These are phyloP conservation scores for Plagiodera versicolora DNA, from an alignment of 2,888 invertebrate genomes.

Conservation along the genomic window DNA sequence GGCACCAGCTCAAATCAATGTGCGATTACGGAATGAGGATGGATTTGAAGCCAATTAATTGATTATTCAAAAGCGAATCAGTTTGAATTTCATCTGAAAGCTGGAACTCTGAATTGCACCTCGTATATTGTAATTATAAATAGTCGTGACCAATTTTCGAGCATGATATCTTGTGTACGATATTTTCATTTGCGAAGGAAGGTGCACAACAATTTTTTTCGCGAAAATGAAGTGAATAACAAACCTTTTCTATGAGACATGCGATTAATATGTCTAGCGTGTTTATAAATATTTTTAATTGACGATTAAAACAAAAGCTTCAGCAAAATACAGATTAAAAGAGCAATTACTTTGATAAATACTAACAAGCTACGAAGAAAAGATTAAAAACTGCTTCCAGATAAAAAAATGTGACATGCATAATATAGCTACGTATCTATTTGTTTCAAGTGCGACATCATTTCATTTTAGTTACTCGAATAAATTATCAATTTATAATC, in stretches of 20 bases:
- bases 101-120: no score
- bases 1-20: no score
- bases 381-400: constrained; percentile 11
- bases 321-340: constrained; percentile 24
- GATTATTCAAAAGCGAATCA: no score
- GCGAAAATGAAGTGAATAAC: not conserved
- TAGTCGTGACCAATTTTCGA: not conserved
- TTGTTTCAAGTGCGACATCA: not conserved
- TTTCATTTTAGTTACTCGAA: constrained; percentile 12
- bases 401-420: constrained; percentile 6
- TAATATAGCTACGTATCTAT: not conserved
- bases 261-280: constrained; percentile 17
- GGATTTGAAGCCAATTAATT: no score
- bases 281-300: constrained; percentile 24
- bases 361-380: constrained; percentile 22
- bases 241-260: constrained; percentile 14
- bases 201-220: constrained; percentile 9
- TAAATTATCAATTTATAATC: no score
- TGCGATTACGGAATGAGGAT: no score
- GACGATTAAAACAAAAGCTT: constrained; percentile 19
- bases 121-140: not conserved
- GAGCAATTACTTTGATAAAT: constrained; percentile 26
- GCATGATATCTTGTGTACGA: not conserved
- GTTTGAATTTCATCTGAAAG: no score
- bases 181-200: constrained; percentile 3